These are phyloP conservation scores for Lycopodina hypogea DNA, from an alignment of 37 sponge, comb jelly and placozoan species.

Conservation along the genomic window DNA sequence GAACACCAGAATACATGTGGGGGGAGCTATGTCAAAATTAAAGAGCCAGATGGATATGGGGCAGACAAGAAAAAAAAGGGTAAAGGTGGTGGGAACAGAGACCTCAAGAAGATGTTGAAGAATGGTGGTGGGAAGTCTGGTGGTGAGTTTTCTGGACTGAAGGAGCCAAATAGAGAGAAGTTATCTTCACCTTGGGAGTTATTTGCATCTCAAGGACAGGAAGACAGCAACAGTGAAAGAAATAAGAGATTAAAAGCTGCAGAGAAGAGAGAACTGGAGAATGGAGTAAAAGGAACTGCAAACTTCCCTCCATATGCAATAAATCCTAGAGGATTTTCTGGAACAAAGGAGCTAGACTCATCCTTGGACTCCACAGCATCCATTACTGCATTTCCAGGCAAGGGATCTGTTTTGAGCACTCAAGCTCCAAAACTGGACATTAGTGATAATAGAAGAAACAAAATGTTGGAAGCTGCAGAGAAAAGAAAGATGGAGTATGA, in stretches of 20 bases:
- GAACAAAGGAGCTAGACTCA: too few species aligned
- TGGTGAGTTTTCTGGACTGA: not conserved
- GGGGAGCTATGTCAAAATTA: constrained; percentile 77
- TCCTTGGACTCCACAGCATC: not conserved
- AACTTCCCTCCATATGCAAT: not conserved
- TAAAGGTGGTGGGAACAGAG: not conserved
- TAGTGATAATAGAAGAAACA: not conserved
- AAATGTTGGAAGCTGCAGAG: constrained; percentile 33
- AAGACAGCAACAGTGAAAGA: too few species aligned
- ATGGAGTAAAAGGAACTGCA: not conserved
- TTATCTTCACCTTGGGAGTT: too few species aligned
- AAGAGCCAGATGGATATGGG: constrained; percentile 71
- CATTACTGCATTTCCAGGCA: not conserved
- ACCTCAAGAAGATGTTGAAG: constrained; percentile 30
- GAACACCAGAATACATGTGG: constrained; percentile 80
- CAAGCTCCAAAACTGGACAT: too few species aligned
- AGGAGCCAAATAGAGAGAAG: not conserved
- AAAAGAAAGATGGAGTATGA: constrained; percentile 20
- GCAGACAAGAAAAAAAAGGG: constrained; percentile 1
- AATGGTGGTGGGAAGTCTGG: not conserved
- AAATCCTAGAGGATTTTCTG: too few species aligned
- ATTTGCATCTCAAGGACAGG: too few species aligned
- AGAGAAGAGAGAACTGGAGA: constrained; percentile 22
- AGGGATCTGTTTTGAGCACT: not conserved
- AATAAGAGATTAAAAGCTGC: constrained; percentile 27